Evolutionary conservation across 2,113 vertebrate species (phyloP).

Genomic region (Fulmarus glacialis): DNA sequence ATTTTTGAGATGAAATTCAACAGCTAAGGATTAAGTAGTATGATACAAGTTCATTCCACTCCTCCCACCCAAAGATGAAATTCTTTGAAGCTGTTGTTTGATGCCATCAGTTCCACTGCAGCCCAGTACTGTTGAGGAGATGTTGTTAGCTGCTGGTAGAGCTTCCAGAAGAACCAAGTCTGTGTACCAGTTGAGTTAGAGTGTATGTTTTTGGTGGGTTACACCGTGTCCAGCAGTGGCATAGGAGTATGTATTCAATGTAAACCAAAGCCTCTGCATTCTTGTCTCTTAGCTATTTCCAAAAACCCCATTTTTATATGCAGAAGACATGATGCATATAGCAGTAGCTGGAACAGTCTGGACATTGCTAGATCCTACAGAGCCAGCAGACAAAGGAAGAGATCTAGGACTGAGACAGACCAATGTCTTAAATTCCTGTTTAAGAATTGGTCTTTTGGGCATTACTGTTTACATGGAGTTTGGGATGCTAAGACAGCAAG

Average conservation of each 20-base stretch:
- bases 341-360: not conserved
- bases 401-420: not conserved
- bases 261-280: not conserved
- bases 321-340: not conserved
- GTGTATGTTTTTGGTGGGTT: not conserved
- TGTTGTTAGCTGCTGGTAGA: not conserved
- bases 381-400: not conserved
- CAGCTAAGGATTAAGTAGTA: not conserved
- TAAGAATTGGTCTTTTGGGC: not conserved
- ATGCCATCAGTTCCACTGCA: not conserved
- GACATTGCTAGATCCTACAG: not conserved
- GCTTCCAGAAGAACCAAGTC: not conserved
- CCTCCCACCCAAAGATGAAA: not conserved
- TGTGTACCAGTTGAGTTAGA: not conserved
- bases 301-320: not conserved
- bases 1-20: not conserved
- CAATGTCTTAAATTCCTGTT: not conserved
- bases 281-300: not conserved
- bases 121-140: not conserved
- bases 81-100: not conserved
- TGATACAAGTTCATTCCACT: not conserved
- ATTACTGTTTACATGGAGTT: not conserved
- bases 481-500: not conserved
- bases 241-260: not conserved
- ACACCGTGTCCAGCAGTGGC: not conserved